Evolutionary conservation across 2,888 invertebrate species (phyloP), one percentile per base, ranked within the genome.

Genomic region (Julus scandinavius): DNA sequence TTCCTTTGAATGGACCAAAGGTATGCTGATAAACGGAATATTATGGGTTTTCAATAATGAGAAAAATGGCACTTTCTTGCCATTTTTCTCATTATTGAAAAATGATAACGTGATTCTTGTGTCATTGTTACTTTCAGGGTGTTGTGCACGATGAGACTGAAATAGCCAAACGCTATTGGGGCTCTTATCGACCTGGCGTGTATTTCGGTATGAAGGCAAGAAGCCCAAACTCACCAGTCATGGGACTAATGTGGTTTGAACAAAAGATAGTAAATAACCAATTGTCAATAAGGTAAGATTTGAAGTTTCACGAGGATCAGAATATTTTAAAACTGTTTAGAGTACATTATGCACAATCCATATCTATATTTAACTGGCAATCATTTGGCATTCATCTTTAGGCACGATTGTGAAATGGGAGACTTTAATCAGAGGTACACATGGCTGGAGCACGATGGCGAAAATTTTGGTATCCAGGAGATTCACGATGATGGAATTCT

Each of bases 181-280:
- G 99, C 11, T 95, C 96, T 0, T 99, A 99, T 92, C 91, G 98
- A 41, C 95, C 98, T 0, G 96, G 97, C 0, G 94, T 95, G 2
- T 98, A 98, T 92, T 94, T 98, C 92, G 98, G 98, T 0, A 93
- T 99, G 92, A 97, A 98, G 93, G 97, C 97, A 0, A 93, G 99
- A 88, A 97, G 97, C 92, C 96, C 97, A 0, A 93, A 95, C 88
- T 98, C 99, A 0, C 94, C 98, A 0, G 95, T 98, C 0, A 96
- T 97, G 91, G 99, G 99, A 0, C 93, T 99, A 40, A 98, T 99
- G 98, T 99, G 99, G 99, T 97, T 99, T 92, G 95, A 96, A 90
- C 96, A 94, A 90, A 89, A 89, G 90, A 90, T 90, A 89, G 91
- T 87, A n/a, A 72, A 88, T 40, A 89, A 89, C 54, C 96, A 96